Conservation (phyloP, 1,140 invertebrate genomes). For the Reticulitermes speratus region DNA sequence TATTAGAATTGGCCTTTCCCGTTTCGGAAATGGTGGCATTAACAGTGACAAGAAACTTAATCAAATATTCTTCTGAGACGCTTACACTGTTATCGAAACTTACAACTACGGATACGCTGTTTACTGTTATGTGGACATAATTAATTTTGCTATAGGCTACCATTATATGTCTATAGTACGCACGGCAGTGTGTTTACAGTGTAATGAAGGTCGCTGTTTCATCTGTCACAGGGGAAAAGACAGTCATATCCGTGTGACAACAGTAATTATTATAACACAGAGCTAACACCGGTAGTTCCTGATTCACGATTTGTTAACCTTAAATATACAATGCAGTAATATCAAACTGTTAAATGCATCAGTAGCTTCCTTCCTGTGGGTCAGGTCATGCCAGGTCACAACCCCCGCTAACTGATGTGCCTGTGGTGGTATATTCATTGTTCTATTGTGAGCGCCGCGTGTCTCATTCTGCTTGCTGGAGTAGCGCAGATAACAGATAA, state of each 20-base stretch:
- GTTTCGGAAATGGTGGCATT: too few relatives aligned
- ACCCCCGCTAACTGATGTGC: background rate
- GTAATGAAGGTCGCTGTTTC: background rate
- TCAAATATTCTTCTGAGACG: too few relatives aligned
- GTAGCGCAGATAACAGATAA: too few relatives aligned
- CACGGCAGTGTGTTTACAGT: background rate
- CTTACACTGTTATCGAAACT: too few relatives aligned
- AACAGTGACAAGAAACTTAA: too few relatives aligned
- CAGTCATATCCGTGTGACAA: conserved; percentile 10
- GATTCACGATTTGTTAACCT: background rate
- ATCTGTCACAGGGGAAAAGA: background rate
- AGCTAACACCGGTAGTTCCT: background rate
- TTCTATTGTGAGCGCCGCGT: background rate
- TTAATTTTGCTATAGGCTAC: too few relatives aligned
- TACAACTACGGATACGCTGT: too few relatives aligned
- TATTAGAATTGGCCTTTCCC: too few relatives aligned
- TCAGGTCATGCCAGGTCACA: conserved; percentile 7
- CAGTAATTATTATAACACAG: background rate
- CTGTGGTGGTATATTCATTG: background rate
- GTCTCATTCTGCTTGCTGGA: too few relatives aligned
- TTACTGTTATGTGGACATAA: too few relatives aligned
- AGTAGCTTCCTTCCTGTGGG: background rate
- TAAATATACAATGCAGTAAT: background rate
- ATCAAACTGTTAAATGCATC: conserved; percentile 16
- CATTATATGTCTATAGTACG: background rate